Evolutionary conservation across 2,113 vertebrate species (phyloP).

Genomic region (Nymphicus hollandicus): DNA sequence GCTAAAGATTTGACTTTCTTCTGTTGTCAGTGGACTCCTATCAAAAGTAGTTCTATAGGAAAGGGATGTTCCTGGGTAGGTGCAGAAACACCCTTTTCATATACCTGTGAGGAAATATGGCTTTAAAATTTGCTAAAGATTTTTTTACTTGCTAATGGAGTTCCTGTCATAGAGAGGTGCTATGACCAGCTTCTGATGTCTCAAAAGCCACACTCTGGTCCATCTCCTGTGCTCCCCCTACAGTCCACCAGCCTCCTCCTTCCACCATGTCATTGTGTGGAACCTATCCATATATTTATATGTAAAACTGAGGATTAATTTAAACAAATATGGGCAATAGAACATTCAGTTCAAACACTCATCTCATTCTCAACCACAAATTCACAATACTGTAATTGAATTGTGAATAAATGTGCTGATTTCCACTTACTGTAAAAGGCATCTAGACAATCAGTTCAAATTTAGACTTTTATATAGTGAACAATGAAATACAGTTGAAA

Average conservation of each 20-base stretch:
- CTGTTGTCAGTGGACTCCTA: background rate
- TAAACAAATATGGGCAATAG: background rate
- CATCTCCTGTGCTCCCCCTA: background rate
- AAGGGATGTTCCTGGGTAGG: background rate
- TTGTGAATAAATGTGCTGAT: background rate
- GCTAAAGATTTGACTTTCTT: background rate
- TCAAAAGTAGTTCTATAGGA: background rate
- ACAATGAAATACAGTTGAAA: background rate
- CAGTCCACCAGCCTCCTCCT: background rate
- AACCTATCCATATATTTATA: background rate
- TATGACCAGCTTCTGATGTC: background rate
- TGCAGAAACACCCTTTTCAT: background rate
- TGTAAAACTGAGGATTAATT: background rate
- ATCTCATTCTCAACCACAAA: background rate
- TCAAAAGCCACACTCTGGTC: background rate
- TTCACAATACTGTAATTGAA: background rate
- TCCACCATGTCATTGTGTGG: background rate
- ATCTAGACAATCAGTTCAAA: background rate
- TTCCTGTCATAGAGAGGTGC: background rate
- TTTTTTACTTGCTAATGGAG: background rate
- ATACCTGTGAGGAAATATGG: background rate
- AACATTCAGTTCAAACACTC: background rate
- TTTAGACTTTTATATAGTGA: background rate
- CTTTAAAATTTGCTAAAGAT: background rate
- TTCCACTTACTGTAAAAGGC: background rate